Conservation (phyloP, 2,797 vertebrate genomes). For the Gallinago nigripennis region DNA sequence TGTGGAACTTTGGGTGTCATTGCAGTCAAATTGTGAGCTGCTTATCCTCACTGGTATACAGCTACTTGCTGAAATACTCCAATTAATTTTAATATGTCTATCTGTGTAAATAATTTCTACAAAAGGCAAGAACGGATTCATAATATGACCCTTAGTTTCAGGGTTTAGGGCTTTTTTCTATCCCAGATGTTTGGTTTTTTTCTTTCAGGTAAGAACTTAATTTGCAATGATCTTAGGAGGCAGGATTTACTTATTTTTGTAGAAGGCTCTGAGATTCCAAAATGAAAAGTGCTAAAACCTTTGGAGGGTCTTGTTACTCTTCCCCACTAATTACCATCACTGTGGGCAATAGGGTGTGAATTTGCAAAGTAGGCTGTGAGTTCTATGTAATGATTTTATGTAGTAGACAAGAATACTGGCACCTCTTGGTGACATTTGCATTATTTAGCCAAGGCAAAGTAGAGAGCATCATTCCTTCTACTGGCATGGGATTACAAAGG, state of each 20-base stretch:
- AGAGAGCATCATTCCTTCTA: constrained; percentile 77
- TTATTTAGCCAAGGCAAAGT: constrained; percentile 81
- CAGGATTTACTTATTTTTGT: not conserved
- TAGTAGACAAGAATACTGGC: not conserved
- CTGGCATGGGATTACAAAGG: constrained; percentile 79
- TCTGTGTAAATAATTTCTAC: not conserved
- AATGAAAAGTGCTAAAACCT: not conserved
- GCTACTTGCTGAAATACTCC: not conserved
- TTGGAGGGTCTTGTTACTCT: not conserved
- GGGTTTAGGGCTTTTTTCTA: not conserved
- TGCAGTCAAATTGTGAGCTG: not conserved
- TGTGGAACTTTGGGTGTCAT: not conserved
- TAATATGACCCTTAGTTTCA: not conserved
- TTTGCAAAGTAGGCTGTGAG: not conserved
- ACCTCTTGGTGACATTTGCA: constrained; percentile 75
- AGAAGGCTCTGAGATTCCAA: not conserved
- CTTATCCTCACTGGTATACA: not conserved
- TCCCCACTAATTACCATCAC: not conserved
- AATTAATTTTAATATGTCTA: not conserved
- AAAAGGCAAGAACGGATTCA: not conserved
- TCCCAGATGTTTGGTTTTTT: not conserved
- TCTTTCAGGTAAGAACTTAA: not conserved
- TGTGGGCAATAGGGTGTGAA: not conserved
- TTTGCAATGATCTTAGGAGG: not conserved
- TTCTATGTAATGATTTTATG: not conserved